Percentiles rank a stretch among this genome's conserved stretches.
Evolutionary conservation across 2,888 invertebrate species (phyloP).

Genomic region (Chesias legatella): DNA sequence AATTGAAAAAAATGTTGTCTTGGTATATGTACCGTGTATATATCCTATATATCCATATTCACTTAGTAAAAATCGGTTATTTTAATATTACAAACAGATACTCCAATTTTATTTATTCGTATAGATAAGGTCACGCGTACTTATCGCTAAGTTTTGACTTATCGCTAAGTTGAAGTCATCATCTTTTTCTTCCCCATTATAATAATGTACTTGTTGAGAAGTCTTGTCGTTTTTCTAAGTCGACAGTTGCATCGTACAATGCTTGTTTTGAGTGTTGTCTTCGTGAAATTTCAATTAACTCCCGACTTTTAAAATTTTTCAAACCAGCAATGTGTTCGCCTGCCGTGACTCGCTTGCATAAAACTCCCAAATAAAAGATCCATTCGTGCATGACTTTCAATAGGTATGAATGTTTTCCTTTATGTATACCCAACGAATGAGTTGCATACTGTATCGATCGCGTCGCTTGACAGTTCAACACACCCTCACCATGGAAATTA

Average conservation of each 20-base stretch:
- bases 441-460: conserved; percentile 27
- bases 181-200: no score
- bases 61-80: no score
- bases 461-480: conserved; percentile 37
- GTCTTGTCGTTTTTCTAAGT: conserved; percentile 3
- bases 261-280: neutral
- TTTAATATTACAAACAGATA: no score
- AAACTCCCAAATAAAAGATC: conserved; percentile 45
- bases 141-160: no score
- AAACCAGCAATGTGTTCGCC: conserved; percentile 35
- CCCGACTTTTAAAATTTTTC: no score
- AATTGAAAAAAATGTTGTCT: no score
- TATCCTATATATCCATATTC: no score
- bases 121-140: no score
- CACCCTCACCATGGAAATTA: conserved; percentile 22
- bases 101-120: no score
- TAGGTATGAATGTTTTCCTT: conserved; percentile 22
- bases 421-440: conserved; percentile 4
- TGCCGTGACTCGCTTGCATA: conserved; percentile 41
- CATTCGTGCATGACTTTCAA: conserved; percentile 46
- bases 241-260: neutral
- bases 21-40: no score
- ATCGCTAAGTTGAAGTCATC: no score
- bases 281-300: neutral
- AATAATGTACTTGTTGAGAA: no score